Evolutionary conservation across 1,140 invertebrate genomes (phyloP), one percentile per base, ranked within the genome.

Genomic region (Drosophila miranda): DNA sequence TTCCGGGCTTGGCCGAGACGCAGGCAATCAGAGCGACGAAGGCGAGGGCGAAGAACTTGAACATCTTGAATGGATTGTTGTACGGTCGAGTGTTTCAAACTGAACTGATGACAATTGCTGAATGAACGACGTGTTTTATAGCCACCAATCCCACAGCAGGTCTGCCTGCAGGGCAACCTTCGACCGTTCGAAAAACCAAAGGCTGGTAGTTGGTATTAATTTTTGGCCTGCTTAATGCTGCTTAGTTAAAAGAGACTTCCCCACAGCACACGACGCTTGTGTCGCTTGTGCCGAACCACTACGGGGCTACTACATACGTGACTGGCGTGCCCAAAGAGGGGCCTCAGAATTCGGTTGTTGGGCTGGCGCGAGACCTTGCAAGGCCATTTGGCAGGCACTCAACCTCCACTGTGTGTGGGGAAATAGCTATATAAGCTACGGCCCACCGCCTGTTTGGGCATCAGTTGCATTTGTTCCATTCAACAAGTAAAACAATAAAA

Each of bases 401-500:
- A 26, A 26, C 23, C 4, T 26, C 23, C 23, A 26, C 23, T 26
- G 4, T 13, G 11, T 4, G 3, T 13, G 43, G 26, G 16, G 21
- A 8, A 30, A 9, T 13, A 30, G 30, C 54, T 75, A 80, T 80
- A 80, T 66, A 80, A 80, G 44, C 53, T 6, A 6, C 41, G 28
- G 26, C 14, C 45, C 16, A 9, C n/a, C 46, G 4, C 11, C 34
- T 41, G 44, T 11, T 63, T 28, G 51, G 54, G 41, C 62, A 89
- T 89, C 78, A 89, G 78, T 86, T 86, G 57, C 66, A 73, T 82
- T 84, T 74, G 80, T 60, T 69, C 44, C 73, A 61, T 77, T 30
- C 74, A 64, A 56, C 77, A 60, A 53, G 64, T 57, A 50, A 52
- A 49, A 59, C 58, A 79, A 69, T 45, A 21, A 44, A 46, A 46